Base-by-base conservation (phyloP, 2,797 vertebrate genomes). In the Pangasius djambal region DNA sequence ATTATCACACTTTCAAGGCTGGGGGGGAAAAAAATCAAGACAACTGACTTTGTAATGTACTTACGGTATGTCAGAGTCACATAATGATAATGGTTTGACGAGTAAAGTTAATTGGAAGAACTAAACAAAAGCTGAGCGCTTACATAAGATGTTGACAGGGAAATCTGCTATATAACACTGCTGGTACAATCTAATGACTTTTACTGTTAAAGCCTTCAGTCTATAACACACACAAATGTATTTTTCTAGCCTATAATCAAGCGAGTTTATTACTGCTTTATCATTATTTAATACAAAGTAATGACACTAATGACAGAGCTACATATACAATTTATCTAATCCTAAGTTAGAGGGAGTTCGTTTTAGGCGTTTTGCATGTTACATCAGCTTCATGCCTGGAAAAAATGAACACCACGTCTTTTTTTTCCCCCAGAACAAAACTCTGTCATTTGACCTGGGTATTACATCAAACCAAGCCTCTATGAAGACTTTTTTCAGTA, bases 81-180 rank as follows among this genome's bases (percentile, higher is more conserved):
- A 44, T 44, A 65, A 83, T 65, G 81, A 61, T 63, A 28, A 83
- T 10, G 81, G 37, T 6, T n/a, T 83, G 81, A 83, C 2, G 79
- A 82, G 79, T 61, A 57, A 83, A 10, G 37, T 65, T 83, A 83
- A 44, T 65, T 65, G 40, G 81, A 55, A 79, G 77, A 44, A n/a
- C 81, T 6, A 83, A 83, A 83, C 59, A 40, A 83, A 83, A 83
- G 81, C 81, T 83, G 40, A 63, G 22, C 40, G 1, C 25, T 83
- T 83, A 63, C 37, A 61, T 59, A 63, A 65, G 37, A 83, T 16
- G 20, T 1, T 28, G 20, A n/a, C 25, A 44, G 57, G 37, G 25
- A 83, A 83, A 44, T 25, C 81, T 44, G 81, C 57, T 59, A 61
- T 37, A 82, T 1, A 25, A 59, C 79, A 40, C 55, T 15, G 34